These are phyloP conservation scores for Axinella damicornis DNA, from an alignment of 37 sponge, comb jelly and placozoan genomes.

Conservation along the genomic window DNA sequence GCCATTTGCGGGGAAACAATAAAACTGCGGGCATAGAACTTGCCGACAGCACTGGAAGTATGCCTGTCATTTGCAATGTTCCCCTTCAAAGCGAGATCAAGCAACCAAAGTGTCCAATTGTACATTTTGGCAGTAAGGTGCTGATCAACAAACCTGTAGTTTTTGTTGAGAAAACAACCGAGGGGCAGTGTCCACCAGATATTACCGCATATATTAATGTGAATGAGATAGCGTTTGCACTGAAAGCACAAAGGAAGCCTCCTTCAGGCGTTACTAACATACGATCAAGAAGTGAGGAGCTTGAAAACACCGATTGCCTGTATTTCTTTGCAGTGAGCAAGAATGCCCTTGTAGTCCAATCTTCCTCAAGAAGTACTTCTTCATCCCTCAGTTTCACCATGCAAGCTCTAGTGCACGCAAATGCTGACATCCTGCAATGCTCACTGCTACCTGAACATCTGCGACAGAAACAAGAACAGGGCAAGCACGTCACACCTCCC, in stretches of 20 bases:
- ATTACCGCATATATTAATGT: no score
- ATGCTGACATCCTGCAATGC: background rate
- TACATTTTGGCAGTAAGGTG: no score
- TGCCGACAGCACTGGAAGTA: conserved; percentile 9
- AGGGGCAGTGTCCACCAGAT: no score
- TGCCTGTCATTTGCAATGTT: conserved; percentile 6
- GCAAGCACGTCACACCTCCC: background rate
- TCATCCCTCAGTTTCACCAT: background rate
- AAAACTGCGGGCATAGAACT: conserved; percentile 23
- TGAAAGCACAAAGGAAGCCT: no score
- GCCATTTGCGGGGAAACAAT: conserved; percentile 20
- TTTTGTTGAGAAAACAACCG: no score
- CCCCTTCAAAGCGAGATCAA: no score
- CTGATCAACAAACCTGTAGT: no score
- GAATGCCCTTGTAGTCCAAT: background rate
- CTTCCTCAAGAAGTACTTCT: background rate
- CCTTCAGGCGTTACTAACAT: no score
- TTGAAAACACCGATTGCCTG: background rate
- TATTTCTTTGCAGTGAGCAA: conserved; percentile 19
- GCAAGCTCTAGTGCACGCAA: conserved; percentile 11
- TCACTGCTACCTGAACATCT: background rate
- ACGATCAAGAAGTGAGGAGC: background rate
- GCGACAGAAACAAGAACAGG: background rate
- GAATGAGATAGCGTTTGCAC: no score
- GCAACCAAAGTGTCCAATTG: no score